phyloP scores from a whole-genome alignment of 1,140 invertebrate genomes.

The Lordiphosa mommai region DNA sequence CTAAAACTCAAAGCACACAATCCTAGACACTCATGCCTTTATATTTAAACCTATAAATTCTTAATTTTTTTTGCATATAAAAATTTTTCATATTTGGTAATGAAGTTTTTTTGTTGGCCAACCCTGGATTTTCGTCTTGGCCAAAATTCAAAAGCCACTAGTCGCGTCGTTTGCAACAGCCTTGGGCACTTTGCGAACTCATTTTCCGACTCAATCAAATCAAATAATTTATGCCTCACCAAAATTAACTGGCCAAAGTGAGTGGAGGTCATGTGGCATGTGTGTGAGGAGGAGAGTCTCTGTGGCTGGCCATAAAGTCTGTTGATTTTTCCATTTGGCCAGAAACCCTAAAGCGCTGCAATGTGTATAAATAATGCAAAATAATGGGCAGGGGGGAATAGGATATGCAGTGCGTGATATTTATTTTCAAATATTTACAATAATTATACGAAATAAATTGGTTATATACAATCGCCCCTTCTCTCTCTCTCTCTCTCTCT shows the following conservation, averaged over 20 bases:
- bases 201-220: conserved; percentile 79
- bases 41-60: no score
- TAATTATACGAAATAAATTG: conserved; percentile 14
- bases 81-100: no score
- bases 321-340: conserved; percentile 73
- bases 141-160: neutral
- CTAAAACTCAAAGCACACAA: no score
- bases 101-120: no score
- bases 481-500: neutral
- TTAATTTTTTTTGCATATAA: no score
- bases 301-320: conserved; percentile 60
- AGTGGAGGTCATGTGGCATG: conserved; percentile 54
- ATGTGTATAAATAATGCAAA: conserved; percentile 56
- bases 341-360: conserved; percentile 61
- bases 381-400: conserved; percentile 10
- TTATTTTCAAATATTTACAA: conserved; percentile 41
- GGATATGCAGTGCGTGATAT: conserved; percentile 24
- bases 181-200: conserved; percentile 75
- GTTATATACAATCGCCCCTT: conserved; percentile 40
- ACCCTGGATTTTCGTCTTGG: neutral
- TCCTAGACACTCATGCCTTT: no score
- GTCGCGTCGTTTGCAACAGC: conserved; percentile 31
- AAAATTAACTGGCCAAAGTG: conserved; percentile 67
- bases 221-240: conserved; percentile 75
- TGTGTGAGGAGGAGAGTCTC: conserved; percentile 19